Base-by-base conservation (phyloP, 2,888 invertebrate genomes). In the Morpho deidamia region DNA sequence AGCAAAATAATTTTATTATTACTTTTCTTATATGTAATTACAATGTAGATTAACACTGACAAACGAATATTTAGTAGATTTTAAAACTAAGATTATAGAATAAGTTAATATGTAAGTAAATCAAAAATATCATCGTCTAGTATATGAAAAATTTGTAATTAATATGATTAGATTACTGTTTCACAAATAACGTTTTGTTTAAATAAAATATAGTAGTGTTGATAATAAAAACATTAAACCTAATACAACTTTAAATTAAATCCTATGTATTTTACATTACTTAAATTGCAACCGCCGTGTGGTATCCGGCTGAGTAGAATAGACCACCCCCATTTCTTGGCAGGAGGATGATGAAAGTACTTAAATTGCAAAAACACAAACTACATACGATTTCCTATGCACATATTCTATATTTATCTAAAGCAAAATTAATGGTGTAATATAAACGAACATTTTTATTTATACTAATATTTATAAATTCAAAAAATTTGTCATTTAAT, bases 171-270 rank as follows among this genome's bases (percentile, higher is more conserved):
- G 59, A 70, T 69, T 70, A 72, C 66, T 73, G 71, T 81, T 78
- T 77, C 74, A 64, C 76, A 78, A 69, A 73, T 71, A 64, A 65
- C 70, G 72, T 78, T 72, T 73, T 68, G 74, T 80, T 81, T 74
- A 67, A 69, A 74, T 60, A 56, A 58, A 43, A 71, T 39, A 79
- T 71, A 76, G 84, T 87, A 87, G 87, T 74, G 73, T 85, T 84
- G 72, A 68, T 81, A 86, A 85, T 85, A 85, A 86, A 86, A 79
- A 53, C 65, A 72, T 74, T 67, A 76, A 78, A 78, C 68, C 33
- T 11, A 34, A 7, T 7, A 12, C 7, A 1, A 23, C 11, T 11
- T 39, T 48, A 11, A 8, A 39, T 40, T 33, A 39, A 23, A 38
- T n/a, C 46, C n/a, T 23, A 46, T 7, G 23, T 34, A 8, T 8